phyloP scores from a whole-genome alignment of 2,113 vertebrate genomes.

The Phalacrocorax brasilianus region DNA sequence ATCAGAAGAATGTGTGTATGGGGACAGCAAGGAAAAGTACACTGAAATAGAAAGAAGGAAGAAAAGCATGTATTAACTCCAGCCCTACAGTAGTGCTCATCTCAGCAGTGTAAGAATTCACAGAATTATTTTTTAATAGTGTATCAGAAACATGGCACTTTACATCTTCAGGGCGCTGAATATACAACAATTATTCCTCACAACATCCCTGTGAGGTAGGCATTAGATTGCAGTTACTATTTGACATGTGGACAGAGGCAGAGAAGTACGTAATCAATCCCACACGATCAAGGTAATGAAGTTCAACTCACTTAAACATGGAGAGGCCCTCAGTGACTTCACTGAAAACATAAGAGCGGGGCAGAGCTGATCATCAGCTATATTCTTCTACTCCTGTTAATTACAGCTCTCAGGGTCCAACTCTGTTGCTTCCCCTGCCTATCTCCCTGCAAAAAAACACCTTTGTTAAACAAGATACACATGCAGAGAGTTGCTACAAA shows the following conservation, averaged over 20 bases:
- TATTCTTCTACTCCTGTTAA: neutral
- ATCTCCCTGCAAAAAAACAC: neutral
- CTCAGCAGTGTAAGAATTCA: neutral
- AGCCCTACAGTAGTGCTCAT: neutral
- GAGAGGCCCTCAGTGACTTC: neutral
- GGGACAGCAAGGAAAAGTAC: neutral
- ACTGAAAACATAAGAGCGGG: neutral
- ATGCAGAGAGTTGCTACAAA: neutral
- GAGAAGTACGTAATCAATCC: neutral
- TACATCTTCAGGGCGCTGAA: slow-evolving; percentile 4
- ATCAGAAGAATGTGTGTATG: neutral
- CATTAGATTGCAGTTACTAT: neutral
- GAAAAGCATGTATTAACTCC: neutral
- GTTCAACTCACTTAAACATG: neutral
- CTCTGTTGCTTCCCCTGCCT: neutral
- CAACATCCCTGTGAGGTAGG: slow-evolving; percentile 42
- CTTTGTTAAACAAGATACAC: neutral
- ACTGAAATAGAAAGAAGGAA: neutral
- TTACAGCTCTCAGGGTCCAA: neutral
- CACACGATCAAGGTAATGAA: neutral
- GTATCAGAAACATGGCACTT: slow-evolving; percentile 38
- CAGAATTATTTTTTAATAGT: slow-evolving; percentile 19
- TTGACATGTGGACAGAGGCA: neutral
- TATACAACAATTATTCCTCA: slow-evolving; percentile 38
- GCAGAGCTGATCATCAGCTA: neutral